phyloP scores from a whole-genome alignment of 2,113 vertebrate species.

The Microtus montanus region DNA sequence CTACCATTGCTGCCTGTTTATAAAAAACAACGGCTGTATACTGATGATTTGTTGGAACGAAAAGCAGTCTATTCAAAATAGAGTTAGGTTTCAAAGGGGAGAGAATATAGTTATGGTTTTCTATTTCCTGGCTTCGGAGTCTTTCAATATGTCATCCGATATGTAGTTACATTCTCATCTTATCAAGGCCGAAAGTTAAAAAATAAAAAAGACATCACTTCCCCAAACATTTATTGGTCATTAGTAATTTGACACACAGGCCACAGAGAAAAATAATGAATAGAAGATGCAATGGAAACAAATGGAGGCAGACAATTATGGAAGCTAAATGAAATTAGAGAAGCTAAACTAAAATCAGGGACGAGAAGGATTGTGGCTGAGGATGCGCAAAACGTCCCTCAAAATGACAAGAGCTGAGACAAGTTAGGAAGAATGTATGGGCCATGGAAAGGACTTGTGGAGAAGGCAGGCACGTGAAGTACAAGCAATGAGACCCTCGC shows the following conservation, averaged over 20 bases:
- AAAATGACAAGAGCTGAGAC: background rate
- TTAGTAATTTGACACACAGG: background rate
- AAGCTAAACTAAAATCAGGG: background rate
- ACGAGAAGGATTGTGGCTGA: background rate
- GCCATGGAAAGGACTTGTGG: background rate
- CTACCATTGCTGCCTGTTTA: slow-evolving; percentile 1
- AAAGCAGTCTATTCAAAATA: background rate
- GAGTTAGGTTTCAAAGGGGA: slow-evolving; percentile 29
- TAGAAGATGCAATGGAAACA: background rate
- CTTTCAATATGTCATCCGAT: background rate
- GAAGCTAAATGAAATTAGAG: background rate
- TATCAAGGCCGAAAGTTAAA: background rate
- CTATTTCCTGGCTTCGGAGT: background rate
- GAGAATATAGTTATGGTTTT: background rate
- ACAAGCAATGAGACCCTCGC: background rate
- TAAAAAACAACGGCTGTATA: background rate
- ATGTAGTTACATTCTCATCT: background rate
- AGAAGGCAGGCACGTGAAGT: background rate
- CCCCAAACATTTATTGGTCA: background rate
- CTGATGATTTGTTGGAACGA: background rate
- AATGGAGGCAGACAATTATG: background rate
- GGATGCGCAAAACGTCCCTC: background rate
- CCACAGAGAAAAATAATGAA: background rate
- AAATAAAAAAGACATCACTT: background rate
- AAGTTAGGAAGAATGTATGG: background rate